Evolutionary conservation across 2,797 vertebrate genomes (phyloP).

Genomic region (Oryzias sinensis): DNA sequence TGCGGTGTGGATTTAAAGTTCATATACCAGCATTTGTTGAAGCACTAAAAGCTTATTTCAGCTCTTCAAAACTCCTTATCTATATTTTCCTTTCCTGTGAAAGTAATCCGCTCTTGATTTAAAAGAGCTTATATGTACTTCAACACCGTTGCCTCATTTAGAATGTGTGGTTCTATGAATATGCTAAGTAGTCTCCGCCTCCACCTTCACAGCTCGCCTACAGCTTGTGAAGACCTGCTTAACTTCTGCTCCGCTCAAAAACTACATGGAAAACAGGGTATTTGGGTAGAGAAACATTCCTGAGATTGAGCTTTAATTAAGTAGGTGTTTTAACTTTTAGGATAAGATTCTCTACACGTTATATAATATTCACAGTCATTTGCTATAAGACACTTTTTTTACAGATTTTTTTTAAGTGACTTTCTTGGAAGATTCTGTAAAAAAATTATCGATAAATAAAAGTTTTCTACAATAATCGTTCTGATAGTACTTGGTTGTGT

Average conservation of each 20-base stretch:
- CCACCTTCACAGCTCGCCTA: constrained; percentile 3
- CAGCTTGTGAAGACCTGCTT: constrained; percentile 3
- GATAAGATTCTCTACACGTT: no score
- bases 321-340: neutral
- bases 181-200: constrained; percentile 14
- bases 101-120: constrained; percentile 16
- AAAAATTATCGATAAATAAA: no score
- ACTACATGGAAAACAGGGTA: neutral
- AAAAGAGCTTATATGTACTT: constrained; percentile 28
- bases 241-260: constrained; percentile 1
- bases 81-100: neutral
- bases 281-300: neutral
- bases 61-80: constrained; percentile 12
- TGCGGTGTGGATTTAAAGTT: constrained; percentile 17
- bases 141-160: constrained; percentile 22
- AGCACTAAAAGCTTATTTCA: constrained; percentile 4
- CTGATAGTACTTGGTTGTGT: no score
- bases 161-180: constrained; percentile 17
- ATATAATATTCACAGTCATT: no score
- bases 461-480: no score
- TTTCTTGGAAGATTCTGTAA: no score
- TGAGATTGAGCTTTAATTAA: neutral
- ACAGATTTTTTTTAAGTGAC: no score
- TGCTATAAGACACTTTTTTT: no score
- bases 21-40: constrained; percentile 4